Conservation (phyloP, 2,888 invertebrate species). For the Rhagium mordax region DNA sequence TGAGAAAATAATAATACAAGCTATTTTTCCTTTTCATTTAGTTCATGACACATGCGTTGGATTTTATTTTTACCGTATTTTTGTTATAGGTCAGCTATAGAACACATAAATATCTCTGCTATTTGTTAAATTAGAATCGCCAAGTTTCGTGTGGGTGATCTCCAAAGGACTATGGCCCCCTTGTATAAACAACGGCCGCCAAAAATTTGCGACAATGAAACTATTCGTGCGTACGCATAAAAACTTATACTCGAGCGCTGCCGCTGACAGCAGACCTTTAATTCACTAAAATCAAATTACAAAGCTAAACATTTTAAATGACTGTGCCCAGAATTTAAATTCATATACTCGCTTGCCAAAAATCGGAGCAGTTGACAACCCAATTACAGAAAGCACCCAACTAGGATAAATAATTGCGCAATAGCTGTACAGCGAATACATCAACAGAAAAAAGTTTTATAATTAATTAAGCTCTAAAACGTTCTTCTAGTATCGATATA, state of each 20-base stretch:
- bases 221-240: neutral
- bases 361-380: too few species aligned
- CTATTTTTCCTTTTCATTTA: constrained; percentile 26
- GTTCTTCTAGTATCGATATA: too few species aligned
- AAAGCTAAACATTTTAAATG: too few species aligned
- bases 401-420: too few species aligned
- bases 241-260: neutral
- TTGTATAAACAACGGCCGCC: neutral
- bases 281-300: too few species aligned
- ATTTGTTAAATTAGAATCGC: constrained; percentile 24
- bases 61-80: constrained; percentile 32
- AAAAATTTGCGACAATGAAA: neutral
- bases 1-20: constrained; percentile 10
- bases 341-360: too few species aligned
- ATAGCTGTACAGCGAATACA: too few species aligned
- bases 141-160: constrained; percentile 19
- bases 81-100: constrained; percentile 29
- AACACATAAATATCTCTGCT: constrained; percentile 26
- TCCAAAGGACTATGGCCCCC: constrained; percentile 26
- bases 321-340: too few species aligned
- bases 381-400: too few species aligned
- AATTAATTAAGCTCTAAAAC: too few species aligned
- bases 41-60: constrained; percentile 20
- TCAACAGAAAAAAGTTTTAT: too few species aligned
- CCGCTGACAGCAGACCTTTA: too few species aligned